Percentiles rank a stretch among this genome's conserved stretches.
Evolutionary conservation across 2,113 vertebrate species (phyloP).

Genomic region (Hiodon tergisus): DNA sequence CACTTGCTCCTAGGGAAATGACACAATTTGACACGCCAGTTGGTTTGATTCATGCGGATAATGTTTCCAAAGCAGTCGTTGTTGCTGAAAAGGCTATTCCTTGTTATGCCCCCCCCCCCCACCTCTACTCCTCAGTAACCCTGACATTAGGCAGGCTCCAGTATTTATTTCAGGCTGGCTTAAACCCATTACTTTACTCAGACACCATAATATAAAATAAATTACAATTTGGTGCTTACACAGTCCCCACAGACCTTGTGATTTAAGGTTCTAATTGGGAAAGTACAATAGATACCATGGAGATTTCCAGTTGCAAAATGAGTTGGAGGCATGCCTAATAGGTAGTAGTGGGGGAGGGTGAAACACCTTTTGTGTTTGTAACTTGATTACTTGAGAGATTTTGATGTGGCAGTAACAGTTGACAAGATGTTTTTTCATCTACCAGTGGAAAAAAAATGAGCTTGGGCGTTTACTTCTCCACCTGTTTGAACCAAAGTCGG

Average conservation of each 20-base stretch:
- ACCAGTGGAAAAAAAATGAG: constrained; percentile 14
- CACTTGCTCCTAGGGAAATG: constrained; percentile 71
- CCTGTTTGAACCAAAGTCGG: constrained; percentile 16
- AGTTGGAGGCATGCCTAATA: constrained; percentile 35
- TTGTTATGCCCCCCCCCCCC: constrained; percentile 36
- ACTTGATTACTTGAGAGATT: constrained; percentile 54
- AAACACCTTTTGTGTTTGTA: constrained; percentile 45
- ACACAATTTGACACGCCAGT: constrained; percentile 65
- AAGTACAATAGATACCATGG: constrained; percentile 49
- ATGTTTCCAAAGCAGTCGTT: constrained; percentile 63
- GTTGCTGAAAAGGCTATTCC: constrained; percentile 56
- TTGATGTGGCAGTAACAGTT: constrained; percentile 17
- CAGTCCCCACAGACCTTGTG: constrained; percentile 51
- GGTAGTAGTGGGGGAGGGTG: constrained; percentile 33
- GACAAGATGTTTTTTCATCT: constrained; percentile 18
- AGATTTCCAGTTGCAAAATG: constrained; percentile 50
- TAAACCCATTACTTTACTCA: constrained; percentile 66
- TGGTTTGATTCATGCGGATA: constrained; percentile 65
- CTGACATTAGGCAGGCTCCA: constrained; percentile 61
- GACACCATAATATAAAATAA: constrained; percentile 61
- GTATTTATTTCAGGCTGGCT: constrained; percentile 62
- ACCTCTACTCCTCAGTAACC: constrained; percentile 55
- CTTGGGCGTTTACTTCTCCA: constrained; percentile 9
- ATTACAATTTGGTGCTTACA: constrained; percentile 58
- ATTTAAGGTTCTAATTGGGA: constrained; percentile 50